Conservation (phyloP, 2,113 vertebrate species). For the Cranoglanis bouderius region DNA sequence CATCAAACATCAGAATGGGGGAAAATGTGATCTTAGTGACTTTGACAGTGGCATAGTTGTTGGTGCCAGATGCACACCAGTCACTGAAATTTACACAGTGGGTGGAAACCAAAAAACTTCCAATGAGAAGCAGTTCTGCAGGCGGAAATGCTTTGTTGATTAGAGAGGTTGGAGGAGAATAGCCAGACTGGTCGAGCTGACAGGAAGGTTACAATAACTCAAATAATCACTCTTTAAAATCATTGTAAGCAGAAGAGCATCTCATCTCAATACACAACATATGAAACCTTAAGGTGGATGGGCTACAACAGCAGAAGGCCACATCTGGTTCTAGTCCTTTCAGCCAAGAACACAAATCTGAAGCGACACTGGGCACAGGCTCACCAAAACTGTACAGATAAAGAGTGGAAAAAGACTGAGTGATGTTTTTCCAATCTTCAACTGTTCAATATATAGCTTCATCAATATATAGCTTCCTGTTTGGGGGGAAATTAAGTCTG, state of each 20-base stretch:
- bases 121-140: not conserved
- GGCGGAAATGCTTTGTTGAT: constrained; percentile 7
- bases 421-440: not conserved
- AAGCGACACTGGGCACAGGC: not conserved
- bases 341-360: not conserved
- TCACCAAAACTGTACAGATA: not conserved
- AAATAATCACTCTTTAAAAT: constrained; percentile 1
- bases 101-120: not conserved
- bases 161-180: not conserved
- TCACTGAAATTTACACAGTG: not conserved
- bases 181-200: not conserved
- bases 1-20: not conserved
- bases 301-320: not conserved
- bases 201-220: not conserved
- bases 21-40: not conserved
- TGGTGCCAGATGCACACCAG: not conserved
- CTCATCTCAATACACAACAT: not conserved
- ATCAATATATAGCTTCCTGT: not conserved
- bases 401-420: not conserved
- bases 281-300: not conserved
- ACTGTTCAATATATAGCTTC: too few species aligned
- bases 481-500: not conserved
- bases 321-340: not conserved
- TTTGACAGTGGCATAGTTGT: not conserved
- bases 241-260: not conserved